phyloP scores from a whole-genome alignment of 2,888 invertebrate genomes.

The Aphodius sticticus region DNA sequence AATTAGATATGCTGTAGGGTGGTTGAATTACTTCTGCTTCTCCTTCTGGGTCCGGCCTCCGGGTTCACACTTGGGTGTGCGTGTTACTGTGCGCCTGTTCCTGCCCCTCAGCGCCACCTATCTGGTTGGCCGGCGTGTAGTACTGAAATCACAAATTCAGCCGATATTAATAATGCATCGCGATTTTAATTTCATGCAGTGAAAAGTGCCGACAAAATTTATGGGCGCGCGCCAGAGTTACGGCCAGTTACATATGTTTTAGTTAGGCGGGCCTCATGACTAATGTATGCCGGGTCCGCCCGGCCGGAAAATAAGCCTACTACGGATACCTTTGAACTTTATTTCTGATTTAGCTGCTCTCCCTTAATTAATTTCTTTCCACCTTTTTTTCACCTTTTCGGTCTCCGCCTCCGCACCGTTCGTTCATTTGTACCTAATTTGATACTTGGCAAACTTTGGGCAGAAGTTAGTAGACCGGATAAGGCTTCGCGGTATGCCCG shows the following conservation, averaged over 20 bases:
- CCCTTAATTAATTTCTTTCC: background rate
- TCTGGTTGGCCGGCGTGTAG: conserved; percentile 82
- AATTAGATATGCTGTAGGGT: conserved; percentile 20
- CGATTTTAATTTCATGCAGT: conserved; percentile 29
- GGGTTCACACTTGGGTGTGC: conserved; percentile 82
- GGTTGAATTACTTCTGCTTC: background rate
- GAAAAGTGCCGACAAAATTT: conserved; percentile 23
- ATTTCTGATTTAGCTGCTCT: conserved; percentile 16
- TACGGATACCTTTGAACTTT: conserved; percentile 21
- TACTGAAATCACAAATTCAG: conserved; percentile 72
- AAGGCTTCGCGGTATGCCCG: background rate
- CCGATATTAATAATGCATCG: conserved; percentile 27
- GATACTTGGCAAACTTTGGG: background rate
- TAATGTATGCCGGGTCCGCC: conserved; percentile 15
- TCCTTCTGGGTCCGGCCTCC: conserved; percentile 7
- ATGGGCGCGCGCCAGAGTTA: conserved; percentile 9
- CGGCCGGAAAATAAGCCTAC: background rate
- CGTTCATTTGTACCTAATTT: background rate
- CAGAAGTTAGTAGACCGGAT: background rate
- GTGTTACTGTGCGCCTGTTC: conserved; percentile 85
- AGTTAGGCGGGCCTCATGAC: conserved; percentile 17
- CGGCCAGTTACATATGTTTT: conserved; percentile 24
- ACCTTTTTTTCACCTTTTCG: background rate
- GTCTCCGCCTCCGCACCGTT: background rate
- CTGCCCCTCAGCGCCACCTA: conserved; percentile 71